Conservation (phyloP, 2,888 invertebrate genomes). For the Cistogaster globosa region DNA sequence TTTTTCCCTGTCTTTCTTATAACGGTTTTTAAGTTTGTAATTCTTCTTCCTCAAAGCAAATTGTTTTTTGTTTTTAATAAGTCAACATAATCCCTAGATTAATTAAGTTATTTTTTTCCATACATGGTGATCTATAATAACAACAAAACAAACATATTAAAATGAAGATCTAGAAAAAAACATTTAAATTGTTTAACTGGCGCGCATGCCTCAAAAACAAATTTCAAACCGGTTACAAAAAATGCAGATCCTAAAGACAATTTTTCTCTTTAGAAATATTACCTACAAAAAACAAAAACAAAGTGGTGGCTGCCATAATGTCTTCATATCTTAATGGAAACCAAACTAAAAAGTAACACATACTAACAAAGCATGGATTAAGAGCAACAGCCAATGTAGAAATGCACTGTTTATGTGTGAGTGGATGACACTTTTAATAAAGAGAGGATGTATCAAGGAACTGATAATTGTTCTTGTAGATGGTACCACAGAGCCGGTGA, state of each 20-base stretch:
- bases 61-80: slow-evolving; percentile 32
- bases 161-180: slow-evolving; percentile 38
- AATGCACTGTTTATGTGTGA: neutral
- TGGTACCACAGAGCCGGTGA: neutral
- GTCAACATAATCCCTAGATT: slow-evolving; percentile 47
- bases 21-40: slow-evolving; percentile 7
- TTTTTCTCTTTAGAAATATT: neutral
- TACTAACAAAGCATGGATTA: slow-evolving; percentile 2
- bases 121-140: slow-evolving; percentile 39
- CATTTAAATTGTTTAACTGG: slow-evolving; percentile 36
- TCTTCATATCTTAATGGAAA: slow-evolving; percentile 71
- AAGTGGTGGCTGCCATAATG: slow-evolving; percentile 69
- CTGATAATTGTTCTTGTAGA: slow-evolving; percentile 34
- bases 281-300: slow-evolving; percentile 37
- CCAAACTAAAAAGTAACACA: slow-evolving; percentile 32
- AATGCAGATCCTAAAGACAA: slow-evolving; percentile 20
- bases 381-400: neutral
- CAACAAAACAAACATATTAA: slow-evolving; percentile 5
- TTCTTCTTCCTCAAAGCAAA: slow-evolving; percentile 3
- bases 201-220: slow-evolving; percentile 65
- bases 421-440: neutral
- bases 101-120: slow-evolving; percentile 50
- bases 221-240: slow-evolving; percentile 56
- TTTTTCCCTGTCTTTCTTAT: neutral
- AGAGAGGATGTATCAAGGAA: neutral